phyloP scores from a whole-genome alignment of 2,888 invertebrate species.

The Drosophila subquinaria region DNA sequence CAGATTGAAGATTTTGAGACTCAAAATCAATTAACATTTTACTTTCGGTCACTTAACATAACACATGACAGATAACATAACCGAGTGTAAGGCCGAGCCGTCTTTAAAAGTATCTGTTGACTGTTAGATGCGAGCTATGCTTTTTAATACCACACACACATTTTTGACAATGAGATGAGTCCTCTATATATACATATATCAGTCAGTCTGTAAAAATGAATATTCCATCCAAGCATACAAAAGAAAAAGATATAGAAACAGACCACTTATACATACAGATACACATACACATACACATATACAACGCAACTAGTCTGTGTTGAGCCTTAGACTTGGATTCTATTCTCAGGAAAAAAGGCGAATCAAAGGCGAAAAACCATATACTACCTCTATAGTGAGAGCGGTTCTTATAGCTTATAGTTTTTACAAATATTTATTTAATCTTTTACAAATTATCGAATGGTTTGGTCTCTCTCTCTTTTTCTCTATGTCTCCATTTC shows the following conservation, averaged over 20 bases:
- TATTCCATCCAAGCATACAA: slow-evolving; percentile 37
- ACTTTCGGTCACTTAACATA: too few relatives aligned
- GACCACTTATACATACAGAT: not conserved
- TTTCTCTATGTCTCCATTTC: slow-evolving; percentile 6
- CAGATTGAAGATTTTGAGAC: too few relatives aligned
- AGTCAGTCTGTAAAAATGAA: not conserved
- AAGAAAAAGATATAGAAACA: not conserved
- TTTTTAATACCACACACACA: too few relatives aligned
- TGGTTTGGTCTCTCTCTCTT: slow-evolving; percentile 5
- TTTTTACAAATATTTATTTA: slow-evolving; percentile 58
- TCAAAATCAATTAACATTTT: too few relatives aligned
- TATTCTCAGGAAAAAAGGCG: too few relatives aligned
- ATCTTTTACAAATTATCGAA: slow-evolving; percentile 24
- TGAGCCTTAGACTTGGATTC: slow-evolving; percentile 10
- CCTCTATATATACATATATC: too few relatives aligned
- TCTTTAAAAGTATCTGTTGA: too few relatives aligned
- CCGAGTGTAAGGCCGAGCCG: too few relatives aligned
- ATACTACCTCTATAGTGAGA: slow-evolving; percentile 54
- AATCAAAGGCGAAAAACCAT: slow-evolving; percentile 42
- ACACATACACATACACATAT: slow-evolving; percentile 1
- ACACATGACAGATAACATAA: too few relatives aligned
- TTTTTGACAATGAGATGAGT: not conserved
- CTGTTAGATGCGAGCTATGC: too few relatives aligned
- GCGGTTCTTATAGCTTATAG: slow-evolving; percentile 43
- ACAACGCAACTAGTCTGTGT: slow-evolving; percentile 35